Evolutionary conservation across 1,140 invertebrate species (phyloP), one percentile per base, ranked within the genome.

Genomic region (Galendromus occidentalis): DNA sequence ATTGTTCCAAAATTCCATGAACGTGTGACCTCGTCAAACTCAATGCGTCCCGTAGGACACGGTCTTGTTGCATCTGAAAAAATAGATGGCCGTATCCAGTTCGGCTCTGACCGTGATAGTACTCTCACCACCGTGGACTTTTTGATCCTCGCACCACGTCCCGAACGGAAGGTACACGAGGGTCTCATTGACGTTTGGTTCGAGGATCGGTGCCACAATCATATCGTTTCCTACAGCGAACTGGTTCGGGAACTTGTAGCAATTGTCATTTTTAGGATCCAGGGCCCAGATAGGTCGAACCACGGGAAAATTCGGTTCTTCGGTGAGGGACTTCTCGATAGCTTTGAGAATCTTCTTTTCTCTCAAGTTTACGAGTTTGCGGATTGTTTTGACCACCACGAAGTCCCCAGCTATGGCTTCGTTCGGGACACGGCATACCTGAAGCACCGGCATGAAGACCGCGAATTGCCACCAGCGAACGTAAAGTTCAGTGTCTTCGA

Each of bases 401-500:
- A 59, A 59, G 25, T 59, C 51, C 9, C 33, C 33, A 22, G 51
- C 51, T 17, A 59, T 59, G 17, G 51, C 51, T 59, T 33, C 51
- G 25, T 59, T 59, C 1, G 51, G 51, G 9, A 59, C 51, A 18
- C 51, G 51, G 33, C 51, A 59, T 2, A 59, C 51, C 20, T 59
- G 51, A 29, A 59, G 51, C 14, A 59, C 51, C 25, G 51, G 51
- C 51, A 59, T 59, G 22, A 59, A 59, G 14, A 59, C 51, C 2
- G 51, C 51, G 33, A 59, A 59, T 22, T 59, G 51, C 51, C 51
- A 59, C 51, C 51, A 59, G 14, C 51, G 51, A 25, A 59, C 51
- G 33, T 59, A 59, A 2, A 59, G 51, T 59, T 59, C 51, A 22
- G 51, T 59, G 51, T 59, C 51, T 33, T 59, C 51, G 51, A 20